Conservation (phyloP, 2,888 invertebrate genomes). For the Drosophila nr. perissopoda region DNA sequence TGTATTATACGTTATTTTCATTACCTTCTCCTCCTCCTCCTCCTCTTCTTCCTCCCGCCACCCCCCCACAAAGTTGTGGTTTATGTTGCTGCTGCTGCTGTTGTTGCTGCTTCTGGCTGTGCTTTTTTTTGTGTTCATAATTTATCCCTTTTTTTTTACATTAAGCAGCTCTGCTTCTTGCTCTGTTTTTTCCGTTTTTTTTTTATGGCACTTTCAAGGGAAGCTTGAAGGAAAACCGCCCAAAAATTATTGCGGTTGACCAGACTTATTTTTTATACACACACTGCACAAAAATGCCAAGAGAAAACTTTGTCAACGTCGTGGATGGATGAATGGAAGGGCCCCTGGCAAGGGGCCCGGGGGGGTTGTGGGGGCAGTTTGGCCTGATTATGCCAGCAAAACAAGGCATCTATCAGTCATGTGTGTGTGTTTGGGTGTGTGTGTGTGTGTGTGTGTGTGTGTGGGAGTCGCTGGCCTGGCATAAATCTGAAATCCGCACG, state of each 20-base stretch:
- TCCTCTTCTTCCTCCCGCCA: not conserved
- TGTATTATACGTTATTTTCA: slow-evolving; percentile 24
- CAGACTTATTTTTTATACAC: slow-evolving; percentile 65
- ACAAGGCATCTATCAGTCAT: slow-evolving; percentile 68
- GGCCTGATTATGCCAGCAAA: slow-evolving; percentile 48
- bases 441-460: slow-evolving; percentile 38
- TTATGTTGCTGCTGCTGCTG: slow-evolving; percentile 3
- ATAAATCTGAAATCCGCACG: slow-evolving; percentile 69
- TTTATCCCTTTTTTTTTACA: slow-evolving; percentile 56
- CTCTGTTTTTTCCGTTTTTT: slow-evolving; percentile 8
- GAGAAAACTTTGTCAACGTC: slow-evolving; percentile 57
- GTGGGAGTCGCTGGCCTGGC: slow-evolving; percentile 34
- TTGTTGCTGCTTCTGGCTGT: slow-evolving; percentile 17
- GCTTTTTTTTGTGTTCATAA: slow-evolving; percentile 45
- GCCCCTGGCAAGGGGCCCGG: not conserved
- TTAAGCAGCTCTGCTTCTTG: slow-evolving; percentile 10
- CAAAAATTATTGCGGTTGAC: slow-evolving; percentile 77
- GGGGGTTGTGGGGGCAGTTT: not conserved
- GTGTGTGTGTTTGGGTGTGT: slow-evolving; percentile 26
- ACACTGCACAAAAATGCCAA: slow-evolving; percentile 26
- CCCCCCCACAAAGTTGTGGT: slow-evolving; percentile 33
- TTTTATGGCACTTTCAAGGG: slow-evolving; percentile 43
- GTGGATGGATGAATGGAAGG: not conserved
- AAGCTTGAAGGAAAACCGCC: slow-evolving; percentile 30
- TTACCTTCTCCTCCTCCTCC: slow-evolving; percentile 1